Conservation (phyloP, 2,113 vertebrate species). For the Callipepla californica region DNA sequence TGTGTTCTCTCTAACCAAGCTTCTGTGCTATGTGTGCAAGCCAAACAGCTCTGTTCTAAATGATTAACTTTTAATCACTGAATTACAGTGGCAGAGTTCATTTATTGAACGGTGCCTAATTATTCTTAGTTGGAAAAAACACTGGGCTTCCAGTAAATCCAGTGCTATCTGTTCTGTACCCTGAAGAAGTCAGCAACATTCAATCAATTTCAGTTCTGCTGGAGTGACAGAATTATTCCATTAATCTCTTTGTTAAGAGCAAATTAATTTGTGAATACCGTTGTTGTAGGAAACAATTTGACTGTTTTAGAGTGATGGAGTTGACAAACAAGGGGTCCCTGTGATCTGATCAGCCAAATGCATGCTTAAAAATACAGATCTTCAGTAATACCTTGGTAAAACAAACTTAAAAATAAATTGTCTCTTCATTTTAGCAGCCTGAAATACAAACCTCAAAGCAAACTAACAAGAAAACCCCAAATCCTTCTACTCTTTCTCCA, state of each 20-base stretch:
- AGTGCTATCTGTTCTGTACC: neutral
- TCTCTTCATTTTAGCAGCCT: neutral
- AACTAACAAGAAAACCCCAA: neutral
- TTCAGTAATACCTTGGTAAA: neutral
- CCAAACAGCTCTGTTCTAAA: neutral
- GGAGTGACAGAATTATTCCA: neutral
- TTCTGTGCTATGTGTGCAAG: neutral
- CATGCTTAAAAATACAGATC: neutral
- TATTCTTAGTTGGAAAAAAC: neutral
- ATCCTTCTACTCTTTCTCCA: neutral
- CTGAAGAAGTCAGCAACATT: neutral
- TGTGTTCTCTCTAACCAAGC: neutral
- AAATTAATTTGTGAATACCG: neutral
- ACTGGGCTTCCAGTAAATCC: neutral
- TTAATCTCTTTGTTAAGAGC: neutral
- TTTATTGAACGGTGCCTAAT: neutral
- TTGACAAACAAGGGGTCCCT: neutral
- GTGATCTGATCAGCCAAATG: neutral
- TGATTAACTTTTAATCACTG: neutral
- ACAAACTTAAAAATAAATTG: neutral
- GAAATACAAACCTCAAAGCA: neutral
- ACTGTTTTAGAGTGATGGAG: neutral
- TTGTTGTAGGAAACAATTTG: neutral
- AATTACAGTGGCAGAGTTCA: neutral
- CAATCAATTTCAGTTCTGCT: neutral